Evolutionary conservation across 2,113 vertebrate genomes (phyloP), one percentile per base, ranked within the genome.

Genomic region (Pyxicephalus adspersus): DNA sequence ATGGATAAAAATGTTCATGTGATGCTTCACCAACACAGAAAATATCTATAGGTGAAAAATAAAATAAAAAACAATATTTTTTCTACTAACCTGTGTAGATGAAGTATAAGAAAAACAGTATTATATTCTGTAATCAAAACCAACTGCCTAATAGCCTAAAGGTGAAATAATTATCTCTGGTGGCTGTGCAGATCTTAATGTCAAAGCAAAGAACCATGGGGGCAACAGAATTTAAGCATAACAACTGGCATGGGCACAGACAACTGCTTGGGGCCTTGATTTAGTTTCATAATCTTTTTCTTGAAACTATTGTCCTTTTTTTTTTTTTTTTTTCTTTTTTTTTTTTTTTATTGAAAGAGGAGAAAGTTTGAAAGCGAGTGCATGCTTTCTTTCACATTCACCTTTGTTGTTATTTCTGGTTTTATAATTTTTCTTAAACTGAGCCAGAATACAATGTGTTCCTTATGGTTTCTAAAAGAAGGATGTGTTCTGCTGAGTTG

Each of bases 181-280:
- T 94, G 93, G 93, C 90, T 90, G 88, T 89, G 90, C 91, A 89
- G 92, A 94, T 95, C 92, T 95, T 92, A 91, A 86, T 95, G 94
- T 95, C 92, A 93, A 94, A 92, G 89, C 90, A 88, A 76, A 93
- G 90, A 92, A 92, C 90, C 92, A 95, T 91, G 87, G 93, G n/a
- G 94, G 91, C 92, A 92, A 91, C 91, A 83, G 91, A 94, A 93
- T 94, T 94, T 93, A 94, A 94, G 94, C 90, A 92, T 91, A 90
- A 91, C 92, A 94, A 92, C 93, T 95, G 95, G 95, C 94, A 94
- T 92, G 92, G 94, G 94, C 95, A 91, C 92, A 96, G 94, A 95
- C 92, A 92, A 92, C 92, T 92, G 94, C 95, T 97, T 91, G 91
- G 92, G 95, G 95, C 95, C 94, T 88, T 92, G 92, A 87, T 92